phyloP scores from a whole-genome alignment of 1,140 invertebrate species.

The Cydia fagiglandana region DNA sequence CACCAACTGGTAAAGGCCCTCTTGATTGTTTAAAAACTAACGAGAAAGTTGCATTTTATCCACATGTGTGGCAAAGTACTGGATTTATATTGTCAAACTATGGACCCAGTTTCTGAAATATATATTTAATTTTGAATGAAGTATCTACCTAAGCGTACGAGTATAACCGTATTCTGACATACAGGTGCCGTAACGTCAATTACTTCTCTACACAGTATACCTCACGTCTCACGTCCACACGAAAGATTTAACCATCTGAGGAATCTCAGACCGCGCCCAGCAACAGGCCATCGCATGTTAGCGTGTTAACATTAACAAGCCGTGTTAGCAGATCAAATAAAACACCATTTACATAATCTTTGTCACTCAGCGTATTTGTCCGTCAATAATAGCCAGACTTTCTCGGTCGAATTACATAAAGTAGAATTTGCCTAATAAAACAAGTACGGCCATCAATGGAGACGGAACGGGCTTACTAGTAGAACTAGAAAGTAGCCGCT shows the following conservation, averaged over 20 bases:
- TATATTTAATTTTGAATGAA: background rate
- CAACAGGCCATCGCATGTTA: background rate
- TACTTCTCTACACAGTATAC: background rate
- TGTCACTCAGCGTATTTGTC: constrained; percentile 14
- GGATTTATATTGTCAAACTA: no score
- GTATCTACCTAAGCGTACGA: background rate
- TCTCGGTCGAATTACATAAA: constrained; percentile 19
- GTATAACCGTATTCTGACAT: background rate
- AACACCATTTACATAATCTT: constrained; percentile 24
- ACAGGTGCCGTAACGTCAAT: background rate
- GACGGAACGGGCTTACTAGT: constrained; percentile 9
- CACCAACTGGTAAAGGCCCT: no score
- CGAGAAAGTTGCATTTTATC: no score
- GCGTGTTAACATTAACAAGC: constrained; percentile 27
- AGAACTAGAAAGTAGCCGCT: constrained; percentile 29
- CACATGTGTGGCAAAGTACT: no score
- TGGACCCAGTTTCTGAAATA: background rate
- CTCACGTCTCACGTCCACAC: background rate
- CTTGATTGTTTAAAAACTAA: no score
- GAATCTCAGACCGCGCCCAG: constrained; percentile 1
- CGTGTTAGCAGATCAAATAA: constrained; percentile 22
- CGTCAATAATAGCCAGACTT: constrained; percentile 11
- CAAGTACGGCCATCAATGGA: constrained; percentile 27
- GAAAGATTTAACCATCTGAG: constrained; percentile 2
- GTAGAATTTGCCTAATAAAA: constrained; percentile 32